Base-by-base conservation (phyloP, 2,797 vertebrate species). In the Scyliorhinus canicula region DNA sequence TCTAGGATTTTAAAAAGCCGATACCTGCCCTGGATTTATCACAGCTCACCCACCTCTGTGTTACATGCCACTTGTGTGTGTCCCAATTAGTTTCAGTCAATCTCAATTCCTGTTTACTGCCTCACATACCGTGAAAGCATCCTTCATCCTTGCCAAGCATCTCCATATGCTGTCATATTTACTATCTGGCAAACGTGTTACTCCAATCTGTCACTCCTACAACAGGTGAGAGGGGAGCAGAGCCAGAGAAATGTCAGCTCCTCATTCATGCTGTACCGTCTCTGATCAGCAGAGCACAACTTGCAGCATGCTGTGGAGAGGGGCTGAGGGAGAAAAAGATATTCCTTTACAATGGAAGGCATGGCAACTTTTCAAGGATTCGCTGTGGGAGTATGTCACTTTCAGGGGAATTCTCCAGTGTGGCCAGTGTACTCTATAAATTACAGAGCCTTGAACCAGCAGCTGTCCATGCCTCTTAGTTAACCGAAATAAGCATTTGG, bases 131-230 rank as follows among this genome's bases (percentile, higher is more conserved):
- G 7, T 90, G 86, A 90, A 90, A 90, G 84, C 86, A 63, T 90
- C 55, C 16, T 90, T 57, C 86, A 60, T 90, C 63, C 86, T 90
- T 90, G 86, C 86, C 86, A 90, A 60, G 0, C 55, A n/a, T 21
- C 55, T 57, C 86, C 86, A 90, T 90, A 60, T 90, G 86, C n/a
- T 90, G 86, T 90, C 16, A 40, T 90, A 40, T 90, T 60, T 60
- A 60, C 55, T 90, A 90, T 90, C 55, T 55, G 55, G 86, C 86
- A 57, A 60, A 63, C 1, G 19, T 90, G 35, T 40, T 60, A 63
- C 86, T 90, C 16, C 86, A 90, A 90, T 90, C 86, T 90, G 86
- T 90, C 86, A 60, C n/a, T 60, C 55, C 55, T 19, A 60, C 35
- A 60, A n/a, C 35, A 90, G 86, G 55, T 90, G 55, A 90, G 31